A percentile compares a stretch with the other conserved stretches of the same genome.
Evolutionary conservation across 2,888 invertebrate genomes (phyloP).

Genomic region (Drosophila merina): DNA sequence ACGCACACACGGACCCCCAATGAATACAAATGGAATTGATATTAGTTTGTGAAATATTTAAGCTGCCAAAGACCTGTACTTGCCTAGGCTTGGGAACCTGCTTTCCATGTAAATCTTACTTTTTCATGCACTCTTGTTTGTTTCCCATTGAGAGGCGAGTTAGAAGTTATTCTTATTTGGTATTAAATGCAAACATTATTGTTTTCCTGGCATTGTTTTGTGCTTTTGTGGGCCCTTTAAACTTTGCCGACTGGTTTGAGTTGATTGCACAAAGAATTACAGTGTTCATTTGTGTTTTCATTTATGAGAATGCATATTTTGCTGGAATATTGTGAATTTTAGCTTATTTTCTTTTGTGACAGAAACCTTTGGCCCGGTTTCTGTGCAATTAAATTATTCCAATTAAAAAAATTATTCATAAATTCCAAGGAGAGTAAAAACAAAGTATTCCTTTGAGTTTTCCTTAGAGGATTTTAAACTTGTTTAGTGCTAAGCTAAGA

Average conservation of each 20-base stretch:
- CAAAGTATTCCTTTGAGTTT: too few relatives aligned
- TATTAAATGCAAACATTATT: constrained; percentile 31
- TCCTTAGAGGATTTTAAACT: neutral
- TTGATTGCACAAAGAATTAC: constrained; percentile 4
- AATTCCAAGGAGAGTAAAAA: too few relatives aligned
- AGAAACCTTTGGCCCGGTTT: neutral
- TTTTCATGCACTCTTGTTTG: constrained; percentile 17
- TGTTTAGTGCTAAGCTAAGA: neutral
- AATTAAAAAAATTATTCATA: too few relatives aligned
- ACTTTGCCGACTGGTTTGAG: constrained; percentile 10
- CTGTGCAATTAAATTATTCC: neutral
- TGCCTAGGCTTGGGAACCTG: constrained; percentile 25
- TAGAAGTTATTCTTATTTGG: constrained; percentile 45
- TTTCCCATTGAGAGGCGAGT: constrained; percentile 23
- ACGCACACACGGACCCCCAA: constrained; percentile 54
- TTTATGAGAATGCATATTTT: neutral
- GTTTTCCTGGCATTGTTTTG: constrained; percentile 16
- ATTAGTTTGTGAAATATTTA: constrained; percentile 74
- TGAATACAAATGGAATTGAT: constrained; percentile 76
- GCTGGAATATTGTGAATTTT: neutral
- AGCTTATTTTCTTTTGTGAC: neutral
- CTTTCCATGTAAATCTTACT: constrained; percentile 44
- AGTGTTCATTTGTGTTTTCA: neutral
- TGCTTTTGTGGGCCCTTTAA: constrained; percentile 16
- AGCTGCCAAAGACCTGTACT: constrained; percentile 51